phyloP scores from a whole-genome alignment of 2,888 invertebrate species.

The Calephelis perditalis region DNA sequence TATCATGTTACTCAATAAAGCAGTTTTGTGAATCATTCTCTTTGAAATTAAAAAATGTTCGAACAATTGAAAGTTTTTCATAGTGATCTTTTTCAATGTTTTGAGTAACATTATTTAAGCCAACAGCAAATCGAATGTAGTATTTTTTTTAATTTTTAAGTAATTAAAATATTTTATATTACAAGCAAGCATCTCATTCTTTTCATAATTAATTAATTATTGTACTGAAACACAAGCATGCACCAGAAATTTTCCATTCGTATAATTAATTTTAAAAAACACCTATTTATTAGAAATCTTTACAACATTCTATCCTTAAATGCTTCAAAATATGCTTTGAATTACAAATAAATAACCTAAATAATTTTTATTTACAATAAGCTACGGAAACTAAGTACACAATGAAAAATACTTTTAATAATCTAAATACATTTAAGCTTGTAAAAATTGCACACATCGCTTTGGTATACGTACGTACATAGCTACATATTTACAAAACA shows the following conservation, averaged over 20 bases:
- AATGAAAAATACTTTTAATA: constrained; percentile 44
- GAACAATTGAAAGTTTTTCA: too few species aligned
- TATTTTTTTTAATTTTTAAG: background rate
- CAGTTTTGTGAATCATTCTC: background rate
- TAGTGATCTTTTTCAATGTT: background rate
- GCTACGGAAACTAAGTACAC: constrained; percentile 44
- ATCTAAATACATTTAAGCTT: constrained; percentile 68
- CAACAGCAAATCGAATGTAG: too few species aligned
- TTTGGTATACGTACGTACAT: constrained; percentile 76
- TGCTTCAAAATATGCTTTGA: constrained; percentile 30
- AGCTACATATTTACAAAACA: constrained; percentile 71
- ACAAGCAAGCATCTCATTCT: background rate
- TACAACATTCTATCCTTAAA: constrained; percentile 30
- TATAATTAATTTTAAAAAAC: constrained; percentile 6
- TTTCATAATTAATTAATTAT: constrained; percentile 8
- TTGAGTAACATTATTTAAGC: too few species aligned
- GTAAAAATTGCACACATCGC: constrained; percentile 77
- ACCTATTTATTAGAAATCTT: constrained; percentile 24
- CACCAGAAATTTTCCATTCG: constrained; percentile 7
- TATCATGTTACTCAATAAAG: constrained; percentile 1
- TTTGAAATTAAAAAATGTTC: too few species aligned
- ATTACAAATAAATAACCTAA: constrained; percentile 34
- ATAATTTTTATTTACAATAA: constrained; percentile 36
- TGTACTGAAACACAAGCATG: constrained; percentile 8
- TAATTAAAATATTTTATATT: constrained; percentile 3